Conservation (phyloP, 2,113 vertebrate species). For the Mesembrinibis cayennensis region DNA sequence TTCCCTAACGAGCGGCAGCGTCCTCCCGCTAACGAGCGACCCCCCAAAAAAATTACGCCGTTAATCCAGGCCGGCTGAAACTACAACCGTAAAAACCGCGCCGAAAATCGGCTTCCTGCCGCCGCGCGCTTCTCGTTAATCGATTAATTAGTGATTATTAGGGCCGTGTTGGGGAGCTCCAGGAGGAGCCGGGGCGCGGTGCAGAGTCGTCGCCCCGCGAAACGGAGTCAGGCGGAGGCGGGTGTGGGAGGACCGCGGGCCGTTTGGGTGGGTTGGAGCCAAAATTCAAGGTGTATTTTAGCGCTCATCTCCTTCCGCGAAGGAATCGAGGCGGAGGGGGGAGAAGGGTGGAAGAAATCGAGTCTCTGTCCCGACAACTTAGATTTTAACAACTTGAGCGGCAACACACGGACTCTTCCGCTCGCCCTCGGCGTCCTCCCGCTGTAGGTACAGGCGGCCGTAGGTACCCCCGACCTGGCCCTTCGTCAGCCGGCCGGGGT, state of each 20-base stretch:
- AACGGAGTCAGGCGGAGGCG: not conserved
- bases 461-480: conserved; percentile 94
- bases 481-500: conserved; percentile 92
- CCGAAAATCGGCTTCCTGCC: not conserved
- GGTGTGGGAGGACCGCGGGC: not conserved
- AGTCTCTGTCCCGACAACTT: not conserved
- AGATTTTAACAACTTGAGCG: conserved; percentile 89
- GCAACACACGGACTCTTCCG: conserved; percentile 78
- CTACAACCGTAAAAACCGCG: not conserved
- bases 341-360: fast-evolving
- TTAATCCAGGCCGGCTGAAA: fast-evolving
- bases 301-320: fast-evolving
- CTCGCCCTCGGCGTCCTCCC: not conserved
- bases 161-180: fast-evolving
- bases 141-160: not conserved
- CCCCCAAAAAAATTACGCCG: not conserved
- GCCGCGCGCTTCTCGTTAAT: not conserved
- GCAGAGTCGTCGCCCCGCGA: fast-evolving
- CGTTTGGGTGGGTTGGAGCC: not conserved
- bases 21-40: not conserved
- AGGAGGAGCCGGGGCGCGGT: too few relatives aligned
- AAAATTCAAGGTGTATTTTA: not conserved
- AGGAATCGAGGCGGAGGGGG: not conserved
- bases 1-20: not conserved
- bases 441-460: conserved; percentile 75